Conservation (phyloP, 2,888 invertebrate genomes). For the Omphaloscelis lunosa region DNA sequence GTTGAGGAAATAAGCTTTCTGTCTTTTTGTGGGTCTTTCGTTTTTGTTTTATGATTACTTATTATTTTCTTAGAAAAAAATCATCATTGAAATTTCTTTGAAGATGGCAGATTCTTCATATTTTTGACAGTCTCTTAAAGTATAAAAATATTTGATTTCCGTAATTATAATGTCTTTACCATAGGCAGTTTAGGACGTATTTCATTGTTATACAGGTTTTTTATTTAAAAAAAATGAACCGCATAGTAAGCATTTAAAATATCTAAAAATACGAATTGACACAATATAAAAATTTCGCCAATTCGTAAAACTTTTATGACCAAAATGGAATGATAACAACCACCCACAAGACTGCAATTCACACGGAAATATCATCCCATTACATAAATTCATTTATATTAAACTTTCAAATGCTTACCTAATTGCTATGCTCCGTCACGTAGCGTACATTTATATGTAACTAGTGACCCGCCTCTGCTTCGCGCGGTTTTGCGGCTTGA, state of each 20-base stretch:
- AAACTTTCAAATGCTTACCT: conserved; percentile 40
- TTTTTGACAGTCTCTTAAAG: not conserved
- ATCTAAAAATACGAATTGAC: no score
- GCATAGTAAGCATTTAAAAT: no score
- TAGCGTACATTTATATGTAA: conserved; percentile 32
- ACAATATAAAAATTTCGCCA: no score
- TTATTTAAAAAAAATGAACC: no score
- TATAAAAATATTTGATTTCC: not conserved
- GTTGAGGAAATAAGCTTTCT: conserved; percentile 21
- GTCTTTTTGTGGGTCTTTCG: not conserved
- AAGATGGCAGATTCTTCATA: no score
- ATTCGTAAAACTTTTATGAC: not conserved
- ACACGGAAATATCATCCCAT: conserved; percentile 18
- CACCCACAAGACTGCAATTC: not conserved
- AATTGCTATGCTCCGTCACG: conserved; percentile 64
- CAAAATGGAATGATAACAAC: not conserved
- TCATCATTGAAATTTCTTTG: not conserved
- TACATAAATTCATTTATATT: conserved; percentile 43
- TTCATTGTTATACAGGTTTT: not conserved
- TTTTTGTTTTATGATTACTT: not conserved
- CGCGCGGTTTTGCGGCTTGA: not conserved
- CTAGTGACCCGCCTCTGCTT: not conserved
- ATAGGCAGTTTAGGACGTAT: not conserved
- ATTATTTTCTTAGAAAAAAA: not conserved
- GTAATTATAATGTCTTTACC: not conserved